Percentiles rank a stretch among this genome's conserved stretches.
Evolutionary conservation across 2,888 invertebrate genomes (phyloP).

Genomic region (Shargacucullia verbasci): DNA sequence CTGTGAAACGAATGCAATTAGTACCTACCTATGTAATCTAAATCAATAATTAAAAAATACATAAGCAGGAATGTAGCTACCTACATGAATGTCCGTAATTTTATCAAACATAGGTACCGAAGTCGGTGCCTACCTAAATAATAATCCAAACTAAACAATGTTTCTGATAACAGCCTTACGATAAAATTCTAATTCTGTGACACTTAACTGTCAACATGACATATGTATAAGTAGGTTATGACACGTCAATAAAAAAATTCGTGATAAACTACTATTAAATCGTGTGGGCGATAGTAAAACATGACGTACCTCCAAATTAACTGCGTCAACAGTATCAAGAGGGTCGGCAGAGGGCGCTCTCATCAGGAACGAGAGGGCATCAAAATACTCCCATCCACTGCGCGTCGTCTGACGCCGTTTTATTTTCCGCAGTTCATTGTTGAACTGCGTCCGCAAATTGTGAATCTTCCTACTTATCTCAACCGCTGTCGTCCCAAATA

Average conservation of each 20-base stretch:
- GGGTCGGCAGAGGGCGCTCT: constrained; percentile 69
- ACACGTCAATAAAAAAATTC: constrained; percentile 12
- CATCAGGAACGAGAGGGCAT: constrained; percentile 77
- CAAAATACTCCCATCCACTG: constrained; percentile 84
- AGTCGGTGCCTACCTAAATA: neutral
- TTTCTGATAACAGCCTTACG: constrained; percentile 18
- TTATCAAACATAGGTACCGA: too few species aligned
- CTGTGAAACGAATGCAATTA: too few species aligned
- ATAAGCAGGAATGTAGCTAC: too few species aligned
- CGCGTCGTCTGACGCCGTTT: constrained; percentile 70
- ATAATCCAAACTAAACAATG: constrained; percentile 2
- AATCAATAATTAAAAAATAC: too few species aligned
- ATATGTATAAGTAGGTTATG: constrained; percentile 19
- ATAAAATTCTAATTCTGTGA: constrained; percentile 19
- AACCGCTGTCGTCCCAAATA: constrained; percentile 76
- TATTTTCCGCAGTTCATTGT: constrained; percentile 82
- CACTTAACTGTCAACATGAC: constrained; percentile 15
- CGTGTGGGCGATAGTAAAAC: constrained; percentile 1
- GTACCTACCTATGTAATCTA: too few species aligned
- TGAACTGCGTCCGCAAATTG: constrained; percentile 82
- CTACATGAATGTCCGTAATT: too few species aligned
- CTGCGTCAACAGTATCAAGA: constrained; percentile 71
- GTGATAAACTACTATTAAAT: constrained; percentile 11
- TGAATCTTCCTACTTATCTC: constrained; percentile 82
- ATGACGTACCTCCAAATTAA: constrained; percentile 78